Percentiles rank a stretch among this genome's conserved stretches.
These are phyloP conservation scores for Climacteris rufus DNA, from an alignment of 2,113 vertebrate genomes.

Conservation along the genomic window DNA sequence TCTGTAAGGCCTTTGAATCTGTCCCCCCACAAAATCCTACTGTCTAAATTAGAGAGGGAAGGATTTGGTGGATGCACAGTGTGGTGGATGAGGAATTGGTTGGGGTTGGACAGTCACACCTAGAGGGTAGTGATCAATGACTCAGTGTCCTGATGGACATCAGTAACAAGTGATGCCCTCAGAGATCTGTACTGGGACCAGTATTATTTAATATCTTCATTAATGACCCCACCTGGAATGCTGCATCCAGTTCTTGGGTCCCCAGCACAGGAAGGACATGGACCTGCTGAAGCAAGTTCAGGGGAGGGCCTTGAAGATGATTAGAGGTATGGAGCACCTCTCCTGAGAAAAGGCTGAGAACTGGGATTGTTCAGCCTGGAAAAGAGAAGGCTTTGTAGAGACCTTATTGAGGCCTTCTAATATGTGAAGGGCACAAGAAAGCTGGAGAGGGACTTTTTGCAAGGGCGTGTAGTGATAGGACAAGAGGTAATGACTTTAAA, in stretches of 20 bases:
- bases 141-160: not conserved
- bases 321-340: not conserved
- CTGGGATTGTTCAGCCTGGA: not conserved
- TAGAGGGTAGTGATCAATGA: accelerated
- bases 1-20: not conserved
- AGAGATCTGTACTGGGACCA: not conserved
- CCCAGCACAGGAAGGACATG: not conserved
- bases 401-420: not conserved
- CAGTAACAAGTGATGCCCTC: not conserved
- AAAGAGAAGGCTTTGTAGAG: not conserved
- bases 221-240: not conserved
- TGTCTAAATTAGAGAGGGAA: not conserved
- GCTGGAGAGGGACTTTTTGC: not conserved
- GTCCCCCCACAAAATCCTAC: not conserved
- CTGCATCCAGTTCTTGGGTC: not conserved
- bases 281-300: not conserved
- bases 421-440: not conserved
- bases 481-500: not conserved
- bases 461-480: not conserved
- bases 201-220: not conserved
- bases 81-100: not conserved
- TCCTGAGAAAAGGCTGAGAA: not conserved
- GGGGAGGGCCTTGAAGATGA: accelerated
- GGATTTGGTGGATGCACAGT: not conserved
- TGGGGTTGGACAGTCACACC: not conserved